A percentile compares a stretch with the other conserved stretches of the same genome.
Evolutionary conservation across 2,888 invertebrate genomes (phyloP).

Genomic region (Chironomus riparius): DNA sequence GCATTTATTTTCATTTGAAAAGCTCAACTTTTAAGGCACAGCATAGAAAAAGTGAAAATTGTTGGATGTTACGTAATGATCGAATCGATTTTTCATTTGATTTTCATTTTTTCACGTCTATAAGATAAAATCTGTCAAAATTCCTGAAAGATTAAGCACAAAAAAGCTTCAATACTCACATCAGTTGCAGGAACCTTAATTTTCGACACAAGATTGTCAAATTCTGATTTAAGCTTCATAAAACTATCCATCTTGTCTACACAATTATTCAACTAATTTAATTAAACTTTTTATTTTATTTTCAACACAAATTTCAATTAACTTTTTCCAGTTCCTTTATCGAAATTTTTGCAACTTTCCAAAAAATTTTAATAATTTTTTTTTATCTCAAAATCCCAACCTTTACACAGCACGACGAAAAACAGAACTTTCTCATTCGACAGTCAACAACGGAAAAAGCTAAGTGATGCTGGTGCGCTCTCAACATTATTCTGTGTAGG

Average conservation of each 20-base stretch:
- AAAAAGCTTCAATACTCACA: neutral
- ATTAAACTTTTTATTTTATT: neutral
- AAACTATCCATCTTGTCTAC: conserved; percentile 22
- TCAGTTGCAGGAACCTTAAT: conserved; percentile 25
- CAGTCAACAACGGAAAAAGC: conserved; percentile 26
- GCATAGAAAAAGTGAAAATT: too few species aligned
- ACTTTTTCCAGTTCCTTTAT: neutral
- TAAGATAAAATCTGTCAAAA: neutral
- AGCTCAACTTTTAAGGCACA: too few species aligned
- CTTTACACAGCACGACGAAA: conserved; percentile 16
- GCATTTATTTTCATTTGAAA: neutral
- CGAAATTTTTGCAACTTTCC: neutral
- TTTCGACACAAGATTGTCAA: conserved; percentile 23
- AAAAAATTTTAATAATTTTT: neutral
- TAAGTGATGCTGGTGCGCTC: conserved; percentile 2
- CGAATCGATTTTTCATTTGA: neutral
- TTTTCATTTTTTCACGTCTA: neutral
- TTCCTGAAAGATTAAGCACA: too few species aligned
- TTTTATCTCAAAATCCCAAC: conserved; percentile 4
- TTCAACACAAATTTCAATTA: too few species aligned
- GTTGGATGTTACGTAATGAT: neutral
- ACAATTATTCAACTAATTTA: neutral
- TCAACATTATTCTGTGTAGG: neutral
- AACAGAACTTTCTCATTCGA: conserved; percentile 23
- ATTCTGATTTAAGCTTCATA: conserved; percentile 22